Base-by-base conservation (phyloP, 2,797 vertebrate species). In the Ctenochaetus hawaiiensis region DNA sequence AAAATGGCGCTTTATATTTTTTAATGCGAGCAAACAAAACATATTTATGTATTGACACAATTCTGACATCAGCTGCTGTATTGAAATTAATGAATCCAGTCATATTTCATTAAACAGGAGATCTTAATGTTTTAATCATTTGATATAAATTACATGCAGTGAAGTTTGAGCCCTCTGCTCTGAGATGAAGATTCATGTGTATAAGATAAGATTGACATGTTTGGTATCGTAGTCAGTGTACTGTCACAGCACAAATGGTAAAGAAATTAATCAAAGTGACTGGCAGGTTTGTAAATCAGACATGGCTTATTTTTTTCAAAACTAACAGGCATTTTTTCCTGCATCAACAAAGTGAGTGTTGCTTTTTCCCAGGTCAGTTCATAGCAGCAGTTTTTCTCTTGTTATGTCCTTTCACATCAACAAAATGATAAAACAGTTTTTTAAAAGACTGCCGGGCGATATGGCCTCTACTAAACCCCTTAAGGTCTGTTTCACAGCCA, bases 391-490 rank as follows among this genome's bases (percentile, higher is more conserved):
- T 16, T 4, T 72, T 72, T 68, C 39, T 43, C 44, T 67, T 60
- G 47, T 77, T 54, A 10, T 26, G 83, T 45, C 18, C 53, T 75
- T 82, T 72, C 62, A 74, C 63, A 52, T 51, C 13, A 20, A 69
- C 57, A 73, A 67, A 66, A 59, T 30, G 37, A 18, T 77, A 37
- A 58, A 69, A 37, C 7, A 8, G 17, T 47, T 57, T 58, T 77
- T 62, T 23, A 5, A 7, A 52, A 48, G 41, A 30, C 69, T 52
- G 13, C 58, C 52, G 4, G 22, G 17, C 58, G 52, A 58, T 53
- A 23, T 72, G 56, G 18, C 72, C 75, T 80, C 48, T 67, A 57
- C 76, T 81, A 78, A 84, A 80, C 30, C 77, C 58, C 11, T 23
- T 70, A 53, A 76, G 51, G 59, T 70, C 41, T 41, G 22, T 85